Evolutionary conservation across 2,797 vertebrate species (phyloP).

Genomic region (Squalus acanthias): DNA sequence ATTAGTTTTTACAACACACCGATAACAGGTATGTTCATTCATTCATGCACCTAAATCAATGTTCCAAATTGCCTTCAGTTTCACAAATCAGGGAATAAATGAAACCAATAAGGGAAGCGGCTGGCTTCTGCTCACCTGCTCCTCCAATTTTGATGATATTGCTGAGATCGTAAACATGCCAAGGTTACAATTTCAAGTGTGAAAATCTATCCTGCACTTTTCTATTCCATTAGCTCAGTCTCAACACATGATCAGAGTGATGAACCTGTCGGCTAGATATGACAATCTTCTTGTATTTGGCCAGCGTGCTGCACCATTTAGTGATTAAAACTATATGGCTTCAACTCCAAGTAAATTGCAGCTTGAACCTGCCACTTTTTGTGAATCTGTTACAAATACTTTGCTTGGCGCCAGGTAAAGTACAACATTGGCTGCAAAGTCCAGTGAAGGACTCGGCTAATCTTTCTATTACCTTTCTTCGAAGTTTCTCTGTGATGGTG

Average conservation of each 20-base stretch:
- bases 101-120: neutral
- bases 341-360: neutral
- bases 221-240: neutral
- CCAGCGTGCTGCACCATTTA: neutral
- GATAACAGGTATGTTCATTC: neutral
- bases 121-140: neutral
- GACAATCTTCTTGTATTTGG: neutral
- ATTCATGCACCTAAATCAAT: neutral
- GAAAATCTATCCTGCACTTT: neutral
- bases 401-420: neutral
- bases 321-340: neutral
- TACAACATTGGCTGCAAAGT: neutral
- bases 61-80: neutral
- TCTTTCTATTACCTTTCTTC: slow-evolving; percentile 25
- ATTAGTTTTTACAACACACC: neutral
- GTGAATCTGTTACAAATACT: neutral
- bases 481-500: slow-evolving; percentile 20
- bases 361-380: neutral
- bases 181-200: neutral
- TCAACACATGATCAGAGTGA: neutral
- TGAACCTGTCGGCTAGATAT: neutral
- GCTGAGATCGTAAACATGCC: neutral
- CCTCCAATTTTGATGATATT: neutral
- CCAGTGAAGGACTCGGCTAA: neutral
- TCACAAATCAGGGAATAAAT: neutral